phyloP scores from a whole-genome alignment of 2,113 vertebrate genomes.

The Gulo gulo region DNA sequence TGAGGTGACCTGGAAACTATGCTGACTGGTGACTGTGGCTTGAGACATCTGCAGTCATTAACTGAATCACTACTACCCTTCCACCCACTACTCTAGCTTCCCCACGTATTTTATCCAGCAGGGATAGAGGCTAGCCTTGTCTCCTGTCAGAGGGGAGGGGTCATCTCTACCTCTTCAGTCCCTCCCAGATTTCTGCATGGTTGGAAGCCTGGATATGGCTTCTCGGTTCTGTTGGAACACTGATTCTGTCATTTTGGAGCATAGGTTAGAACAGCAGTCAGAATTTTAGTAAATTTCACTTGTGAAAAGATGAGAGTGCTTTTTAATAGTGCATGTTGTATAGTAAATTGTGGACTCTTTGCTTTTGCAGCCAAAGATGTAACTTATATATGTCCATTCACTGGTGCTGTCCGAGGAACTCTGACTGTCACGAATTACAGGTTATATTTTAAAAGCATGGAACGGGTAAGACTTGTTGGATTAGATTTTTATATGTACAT shows the following conservation, averaged over 20 bases:
- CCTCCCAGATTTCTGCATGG: neutral
- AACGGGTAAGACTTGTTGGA: conserved; percentile 87
- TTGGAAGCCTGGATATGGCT: neutral
- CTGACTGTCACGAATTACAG: conserved; percentile 96
- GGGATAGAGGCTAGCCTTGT: neutral
- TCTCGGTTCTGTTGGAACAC: neutral
- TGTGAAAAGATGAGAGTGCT: neutral
- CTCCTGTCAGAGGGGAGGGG: neutral
- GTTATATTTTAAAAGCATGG: conserved; percentile 95
- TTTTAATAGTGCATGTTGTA: neutral
- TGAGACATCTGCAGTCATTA: neutral
- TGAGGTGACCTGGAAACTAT: neutral
- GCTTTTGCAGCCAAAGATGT: conserved; percentile 91
- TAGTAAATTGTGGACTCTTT: conserved; percentile 13
- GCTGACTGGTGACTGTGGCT: neutral
- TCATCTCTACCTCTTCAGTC: neutral
- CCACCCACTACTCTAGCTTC: neutral
- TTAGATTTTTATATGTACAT: neutral
- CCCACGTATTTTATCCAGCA: neutral
- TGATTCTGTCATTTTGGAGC: neutral
- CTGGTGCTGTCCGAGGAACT: conserved; percentile 92
- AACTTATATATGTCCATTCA: conserved; percentile 97
- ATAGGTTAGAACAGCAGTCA: neutral
- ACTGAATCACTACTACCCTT: neutral
- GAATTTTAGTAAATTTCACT: neutral